Evolutionary conservation across 1,140 invertebrate species (phyloP).

Genomic region (Pseudomyrmex flavicornis): DNA sequence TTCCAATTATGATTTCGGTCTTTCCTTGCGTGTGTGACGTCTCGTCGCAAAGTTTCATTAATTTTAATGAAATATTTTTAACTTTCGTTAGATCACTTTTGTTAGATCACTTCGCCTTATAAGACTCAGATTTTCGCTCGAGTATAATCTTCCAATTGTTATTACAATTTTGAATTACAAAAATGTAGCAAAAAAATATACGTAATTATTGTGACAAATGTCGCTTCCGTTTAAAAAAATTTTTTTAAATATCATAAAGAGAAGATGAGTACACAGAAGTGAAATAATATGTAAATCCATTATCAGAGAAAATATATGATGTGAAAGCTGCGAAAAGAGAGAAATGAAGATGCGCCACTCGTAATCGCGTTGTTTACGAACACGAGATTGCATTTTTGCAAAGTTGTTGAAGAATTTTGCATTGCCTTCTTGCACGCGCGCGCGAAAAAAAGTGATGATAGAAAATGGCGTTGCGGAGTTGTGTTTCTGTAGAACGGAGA

Average conservation of each 20-base stretch:
- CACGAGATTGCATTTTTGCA: not conserved
- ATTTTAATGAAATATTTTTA: constrained; percentile 82
- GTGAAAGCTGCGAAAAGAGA: not conserved
- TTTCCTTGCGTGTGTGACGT: constrained; percentile 67
- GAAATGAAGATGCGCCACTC: not conserved
- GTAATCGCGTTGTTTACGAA: constrained; percentile 61
- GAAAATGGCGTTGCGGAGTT: not conserved
- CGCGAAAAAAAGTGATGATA: not conserved
- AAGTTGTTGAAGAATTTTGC: constrained; percentile 6
- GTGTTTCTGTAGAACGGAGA: not conserved
- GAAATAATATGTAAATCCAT: constrained; percentile 34
- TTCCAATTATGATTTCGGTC: constrained; percentile 76
- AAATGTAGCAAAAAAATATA: not conserved
- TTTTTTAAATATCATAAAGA: not conserved
- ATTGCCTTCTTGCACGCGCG: not conserved
- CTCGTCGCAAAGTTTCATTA: constrained; percentile 76
- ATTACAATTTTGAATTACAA: not conserved
- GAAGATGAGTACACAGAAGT: not conserved
- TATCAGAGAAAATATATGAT: not conserved
- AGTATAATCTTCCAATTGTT: not conserved
- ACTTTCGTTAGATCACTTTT: constrained; percentile 53
- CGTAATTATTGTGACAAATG: not conserved
- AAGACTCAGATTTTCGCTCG: not conserved
- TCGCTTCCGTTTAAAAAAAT: not conserved
- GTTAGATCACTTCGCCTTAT: not conserved